Percentiles rank a stretch among this genome's conserved stretches.
phyloP scores from a whole-genome alignment of 2,888 invertebrate species.

The Drosophila monieri region DNA sequence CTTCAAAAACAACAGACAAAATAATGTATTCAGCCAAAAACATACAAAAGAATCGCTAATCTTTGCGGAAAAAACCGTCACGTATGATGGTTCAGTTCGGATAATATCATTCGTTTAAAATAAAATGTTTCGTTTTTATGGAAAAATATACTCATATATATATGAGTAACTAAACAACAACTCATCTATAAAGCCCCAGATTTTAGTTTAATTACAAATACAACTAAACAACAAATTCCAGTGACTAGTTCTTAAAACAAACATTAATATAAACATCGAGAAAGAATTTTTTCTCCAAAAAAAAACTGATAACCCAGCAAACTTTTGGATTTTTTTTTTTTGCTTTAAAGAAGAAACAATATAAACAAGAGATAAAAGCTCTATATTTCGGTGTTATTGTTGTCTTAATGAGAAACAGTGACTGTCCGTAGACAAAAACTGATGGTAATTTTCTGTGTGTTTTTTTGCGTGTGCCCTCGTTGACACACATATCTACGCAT shows the following conservation, averaged over 20 bases:
- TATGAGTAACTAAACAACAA: too few relatives aligned
- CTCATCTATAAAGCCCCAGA: neutral
- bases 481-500: conserved; percentile 64
- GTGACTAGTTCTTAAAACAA: conserved; percentile 1
- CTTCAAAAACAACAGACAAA: neutral
- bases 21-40: neutral
- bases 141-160: neutral
- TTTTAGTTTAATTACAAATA: neutral
- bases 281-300: conserved; percentile 1
- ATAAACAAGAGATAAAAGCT: conserved; percentile 6
- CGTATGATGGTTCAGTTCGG: neutral
- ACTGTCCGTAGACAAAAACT: neutral
- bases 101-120: neutral
- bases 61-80: neutral
- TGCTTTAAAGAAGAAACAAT: neutral
- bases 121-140: neutral
- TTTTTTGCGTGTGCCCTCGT: conserved; percentile 24
- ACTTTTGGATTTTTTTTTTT: neutral
- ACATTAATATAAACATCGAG: neutral
- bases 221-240: neutral
- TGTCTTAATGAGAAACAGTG: neutral
- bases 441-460: conserved; percentile 5
- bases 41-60: conserved; percentile 1
- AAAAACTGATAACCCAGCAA: conserved; percentile 4
- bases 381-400: neutral